Conservation (phyloP, 2,113 vertebrate genomes). For the Cyrtonyx montezumae region DNA sequence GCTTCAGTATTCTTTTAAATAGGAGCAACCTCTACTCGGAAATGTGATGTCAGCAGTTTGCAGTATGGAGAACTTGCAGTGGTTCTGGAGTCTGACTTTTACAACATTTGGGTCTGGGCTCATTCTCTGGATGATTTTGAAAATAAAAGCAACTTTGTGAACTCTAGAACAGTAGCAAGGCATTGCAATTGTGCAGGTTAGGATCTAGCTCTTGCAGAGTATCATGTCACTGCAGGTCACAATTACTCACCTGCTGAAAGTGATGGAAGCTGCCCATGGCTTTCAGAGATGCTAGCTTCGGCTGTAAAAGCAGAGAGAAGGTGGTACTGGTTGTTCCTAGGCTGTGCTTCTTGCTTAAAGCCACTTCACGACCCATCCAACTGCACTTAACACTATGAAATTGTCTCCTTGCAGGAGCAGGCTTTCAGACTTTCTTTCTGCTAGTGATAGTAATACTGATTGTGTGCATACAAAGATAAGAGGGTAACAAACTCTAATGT, state of each 20-base stretch:
- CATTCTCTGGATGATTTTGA: neutral
- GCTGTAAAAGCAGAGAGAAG: neutral
- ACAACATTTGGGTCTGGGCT: neutral
- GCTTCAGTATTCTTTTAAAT: neutral
- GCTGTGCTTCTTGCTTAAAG: neutral
- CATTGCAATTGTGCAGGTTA: neutral
- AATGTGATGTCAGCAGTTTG: neutral
- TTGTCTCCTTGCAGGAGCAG: neutral
- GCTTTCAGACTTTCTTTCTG: neutral
- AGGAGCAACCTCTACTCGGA: neutral
- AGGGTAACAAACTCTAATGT: neutral
- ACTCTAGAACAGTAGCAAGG: neutral
- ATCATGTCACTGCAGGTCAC: fast-evolving
- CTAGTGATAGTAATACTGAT: neutral
- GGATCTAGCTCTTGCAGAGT: neutral
- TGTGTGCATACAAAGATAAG: too few relatives aligned
- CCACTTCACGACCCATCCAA: neutral
- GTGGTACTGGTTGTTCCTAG: neutral
- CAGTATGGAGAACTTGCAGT: neutral
- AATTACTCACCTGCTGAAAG: neutral
- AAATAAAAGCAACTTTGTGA: neutral
- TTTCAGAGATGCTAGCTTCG: neutral
- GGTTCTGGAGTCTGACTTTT: neutral
- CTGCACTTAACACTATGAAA: neutral
- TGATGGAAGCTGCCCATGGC: neutral